Evolutionary conservation across 2,797 vertebrate species (phyloP).

Genomic region (Spea hammondii): DNA sequence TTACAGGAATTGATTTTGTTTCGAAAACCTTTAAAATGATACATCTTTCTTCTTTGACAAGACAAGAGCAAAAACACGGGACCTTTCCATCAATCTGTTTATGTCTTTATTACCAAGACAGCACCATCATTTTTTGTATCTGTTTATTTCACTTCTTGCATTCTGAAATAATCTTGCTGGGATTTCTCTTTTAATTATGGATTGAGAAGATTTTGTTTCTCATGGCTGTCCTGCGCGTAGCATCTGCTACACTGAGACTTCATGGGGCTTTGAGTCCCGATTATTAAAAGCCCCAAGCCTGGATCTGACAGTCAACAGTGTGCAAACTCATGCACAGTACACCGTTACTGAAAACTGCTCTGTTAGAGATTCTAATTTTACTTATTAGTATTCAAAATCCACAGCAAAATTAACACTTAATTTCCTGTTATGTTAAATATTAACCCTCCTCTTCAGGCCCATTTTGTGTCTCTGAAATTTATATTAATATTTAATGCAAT

Average conservation of each 20-base stretch:
- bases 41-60: conserved; percentile 6
- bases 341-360: too few relatives aligned
- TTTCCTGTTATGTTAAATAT: too few relatives aligned
- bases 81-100: conserved; percentile 15
- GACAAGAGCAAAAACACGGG: conserved; percentile 5
- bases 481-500: too few relatives aligned
- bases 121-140: not conserved
- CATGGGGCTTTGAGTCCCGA: not conserved
- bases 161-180: not conserved
- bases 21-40: conserved; percentile 28
- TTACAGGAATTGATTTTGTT: conserved; percentile 42
- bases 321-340: not conserved
- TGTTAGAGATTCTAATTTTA: too few relatives aligned
- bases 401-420: too few relatives aligned
- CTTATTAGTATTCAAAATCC: too few relatives aligned
- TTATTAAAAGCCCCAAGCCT: not conserved
- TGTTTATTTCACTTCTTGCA: not conserved
- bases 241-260: conserved; percentile 4
- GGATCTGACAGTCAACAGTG: not conserved
- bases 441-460: too few relatives aligned
- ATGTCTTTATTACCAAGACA: conserved; percentile 18
- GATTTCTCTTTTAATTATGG: not conserved
- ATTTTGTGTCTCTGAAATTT: too few relatives aligned
- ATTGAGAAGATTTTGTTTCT: not conserved
- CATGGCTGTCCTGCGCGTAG: not conserved